These are phyloP conservation scores for Perizoma flavofasciatum DNA, from an alignment of 2,888 invertebrate species.

Conservation along the genomic window DNA sequence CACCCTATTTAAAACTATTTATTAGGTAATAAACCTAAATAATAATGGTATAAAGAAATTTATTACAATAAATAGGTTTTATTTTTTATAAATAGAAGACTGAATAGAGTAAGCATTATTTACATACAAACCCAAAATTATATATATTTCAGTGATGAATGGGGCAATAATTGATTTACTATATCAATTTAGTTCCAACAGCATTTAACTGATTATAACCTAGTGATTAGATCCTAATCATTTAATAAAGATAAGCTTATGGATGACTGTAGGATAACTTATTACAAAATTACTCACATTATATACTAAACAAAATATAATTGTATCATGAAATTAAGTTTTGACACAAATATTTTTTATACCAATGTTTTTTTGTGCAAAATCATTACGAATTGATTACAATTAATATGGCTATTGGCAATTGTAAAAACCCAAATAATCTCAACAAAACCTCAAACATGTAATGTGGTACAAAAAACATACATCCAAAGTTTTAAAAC, in stretches of 20 bases:
- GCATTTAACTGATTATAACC: no score
- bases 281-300: no score
- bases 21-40: constrained; percentile 4
- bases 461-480: neutral
- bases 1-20: neutral
- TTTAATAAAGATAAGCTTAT: no score
- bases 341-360: no score
- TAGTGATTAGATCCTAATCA: no score
- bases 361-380: no score
- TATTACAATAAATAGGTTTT: constrained; percentile 21
- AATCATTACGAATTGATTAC: no score
- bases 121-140: constrained; percentile 13
- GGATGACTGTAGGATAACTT: no score
- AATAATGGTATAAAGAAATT: constrained; percentile 7
- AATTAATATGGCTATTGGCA: no score
- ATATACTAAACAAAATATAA: no score
- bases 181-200: neutral
- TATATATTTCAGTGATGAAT: neutral
- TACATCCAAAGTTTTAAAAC: neutral
- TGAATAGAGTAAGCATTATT: constrained; percentile 15
- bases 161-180: constrained; percentile 14
- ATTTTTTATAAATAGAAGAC: constrained; percentile 17
- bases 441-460: neutral
- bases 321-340: no score
- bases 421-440: no score